These are phyloP conservation scores for Platycheirus rosarum DNA, from an alignment of 2,888 invertebrate species.

Conservation along the genomic window DNA sequence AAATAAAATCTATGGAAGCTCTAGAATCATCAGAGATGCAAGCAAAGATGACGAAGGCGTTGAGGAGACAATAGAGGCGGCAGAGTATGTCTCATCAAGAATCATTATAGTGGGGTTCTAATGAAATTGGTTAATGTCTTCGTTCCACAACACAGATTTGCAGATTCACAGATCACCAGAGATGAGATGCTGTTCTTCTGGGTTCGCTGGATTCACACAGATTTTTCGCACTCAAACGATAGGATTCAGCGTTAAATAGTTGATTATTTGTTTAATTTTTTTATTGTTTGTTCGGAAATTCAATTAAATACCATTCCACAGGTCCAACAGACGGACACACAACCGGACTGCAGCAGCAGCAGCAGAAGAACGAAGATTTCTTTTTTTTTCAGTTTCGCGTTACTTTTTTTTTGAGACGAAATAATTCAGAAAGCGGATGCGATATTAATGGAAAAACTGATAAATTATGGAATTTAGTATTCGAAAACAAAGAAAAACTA, in stretches of 20 bases:
- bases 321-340: slow-evolving; percentile 48
- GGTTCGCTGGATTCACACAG: not conserved
- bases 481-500: slow-evolving; percentile 46
- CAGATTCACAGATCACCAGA: slow-evolving; percentile 4
- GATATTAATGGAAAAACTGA: slow-evolving; percentile 1
- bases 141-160: not conserved
- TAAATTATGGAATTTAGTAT: not conserved
- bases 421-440: slow-evolving; percentile 8
- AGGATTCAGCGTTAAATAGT: not conserved
- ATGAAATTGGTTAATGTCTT: not conserved
- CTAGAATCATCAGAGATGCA: slow-evolving; percentile 63
- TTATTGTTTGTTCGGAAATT: slow-evolving; percentile 8
- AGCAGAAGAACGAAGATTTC: slow-evolving; percentile 34
- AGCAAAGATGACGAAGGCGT: slow-evolving; percentile 45
- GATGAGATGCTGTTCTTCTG: slow-evolving; percentile 25
- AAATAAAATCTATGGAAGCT: slow-evolving; percentile 33
- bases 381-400: slow-evolving; percentile 31
- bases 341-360: slow-evolving; percentile 71
- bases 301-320: slow-evolving; percentile 53
- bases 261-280: not conserved
- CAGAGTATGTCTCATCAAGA: slow-evolving; percentile 62
- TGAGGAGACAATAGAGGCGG: slow-evolving; percentile 40
- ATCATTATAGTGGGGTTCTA: slow-evolving; percentile 58
- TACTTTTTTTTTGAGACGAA: slow-evolving; percentile 21
- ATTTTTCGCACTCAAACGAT: slow-evolving; percentile 3